Percentiles rank a stretch among this genome's conserved stretches.
phyloP scores from a whole-genome alignment of 1,140 invertebrate genomes.

The Thereuonema tuberculata region DNA sequence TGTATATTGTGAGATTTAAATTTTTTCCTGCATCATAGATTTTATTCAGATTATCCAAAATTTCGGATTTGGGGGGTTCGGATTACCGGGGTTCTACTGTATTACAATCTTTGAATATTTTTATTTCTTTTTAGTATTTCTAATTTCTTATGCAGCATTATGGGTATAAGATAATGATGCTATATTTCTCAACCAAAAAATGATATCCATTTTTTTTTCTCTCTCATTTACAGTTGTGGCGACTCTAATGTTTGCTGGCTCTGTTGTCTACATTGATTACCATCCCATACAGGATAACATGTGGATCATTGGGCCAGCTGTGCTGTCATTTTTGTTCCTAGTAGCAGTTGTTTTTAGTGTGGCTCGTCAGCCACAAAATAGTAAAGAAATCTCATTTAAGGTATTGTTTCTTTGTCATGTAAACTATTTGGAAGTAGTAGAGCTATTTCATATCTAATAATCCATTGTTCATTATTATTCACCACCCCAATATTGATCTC shows the following conservation, averaged over 20 bases:
- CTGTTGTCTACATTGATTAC: neutral
- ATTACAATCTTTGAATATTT: too few species aligned
- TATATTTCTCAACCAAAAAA: neutral
- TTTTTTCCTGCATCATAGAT: too few species aligned
- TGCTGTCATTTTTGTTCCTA: neutral
- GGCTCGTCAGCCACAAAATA: neutral
- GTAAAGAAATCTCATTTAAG: neutral
- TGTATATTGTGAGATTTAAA: too few species aligned
- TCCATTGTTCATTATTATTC: too few species aligned
- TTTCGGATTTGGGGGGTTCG: too few species aligned
- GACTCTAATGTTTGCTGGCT: neutral
- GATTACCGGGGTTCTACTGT: too few species aligned
- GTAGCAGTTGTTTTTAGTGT: neutral
- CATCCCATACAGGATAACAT: neutral
- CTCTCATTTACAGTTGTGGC: neutral
- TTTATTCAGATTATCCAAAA: too few species aligned
- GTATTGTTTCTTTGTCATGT: neutral
- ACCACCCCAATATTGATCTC: too few species aligned
- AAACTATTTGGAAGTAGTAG: neutral
- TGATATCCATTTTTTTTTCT: neutral
- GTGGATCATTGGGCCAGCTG: neutral
- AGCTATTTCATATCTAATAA: neutral
- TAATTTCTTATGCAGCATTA: neutral
- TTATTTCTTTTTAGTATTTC: too few species aligned
- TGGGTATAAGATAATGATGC: neutral